Evolutionary conservation across 2,888 invertebrate species (phyloP).

Genomic region (Sphaerophoria taeniata): DNA sequence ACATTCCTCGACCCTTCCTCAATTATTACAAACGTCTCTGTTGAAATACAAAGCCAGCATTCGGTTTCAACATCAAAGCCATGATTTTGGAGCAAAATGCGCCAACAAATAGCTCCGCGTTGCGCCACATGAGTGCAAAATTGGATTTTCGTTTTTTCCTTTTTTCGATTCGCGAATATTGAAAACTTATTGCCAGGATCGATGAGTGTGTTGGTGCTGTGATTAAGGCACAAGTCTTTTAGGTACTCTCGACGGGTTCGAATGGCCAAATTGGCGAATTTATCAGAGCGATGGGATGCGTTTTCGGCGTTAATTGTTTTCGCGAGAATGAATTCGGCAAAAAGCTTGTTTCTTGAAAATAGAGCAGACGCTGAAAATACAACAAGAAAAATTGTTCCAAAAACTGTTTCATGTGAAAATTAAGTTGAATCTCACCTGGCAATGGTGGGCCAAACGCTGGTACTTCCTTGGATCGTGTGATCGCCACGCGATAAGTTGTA

Average conservation of each 20-base stretch:
- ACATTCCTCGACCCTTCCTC: slow-evolving; percentile 92
- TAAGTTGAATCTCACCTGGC: slow-evolving; percentile 81
- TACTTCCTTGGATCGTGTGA: slow-evolving; percentile 94
- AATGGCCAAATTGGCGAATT: slow-evolving; percentile 98
- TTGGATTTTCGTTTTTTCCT: slow-evolving; percentile 89
- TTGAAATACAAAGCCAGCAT: slow-evolving; percentile 93
- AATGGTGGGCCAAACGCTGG: slow-evolving; percentile 98
- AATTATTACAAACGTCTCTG: slow-evolving; percentile 93
- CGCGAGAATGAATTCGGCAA: slow-evolving; percentile 96
- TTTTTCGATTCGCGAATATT: slow-evolving; percentile 89
- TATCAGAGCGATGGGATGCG: slow-evolving; percentile 97
- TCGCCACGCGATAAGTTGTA: slow-evolving; percentile 92
- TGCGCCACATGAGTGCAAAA: slow-evolving; percentile 89
- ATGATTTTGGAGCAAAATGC: slow-evolving; percentile 89
- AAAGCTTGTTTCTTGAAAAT: slow-evolving; percentile 95
- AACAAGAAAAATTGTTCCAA: background rate
- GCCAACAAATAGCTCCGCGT: slow-evolving; percentile 92
- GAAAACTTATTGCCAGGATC: slow-evolving; percentile 94
- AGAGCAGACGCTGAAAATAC: slow-evolving; percentile 87
- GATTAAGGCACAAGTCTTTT: slow-evolving; percentile 95
- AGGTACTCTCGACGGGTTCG: slow-evolving; percentile 97
- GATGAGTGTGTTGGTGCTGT: slow-evolving; percentile 90
- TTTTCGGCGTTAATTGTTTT: slow-evolving; percentile 99
- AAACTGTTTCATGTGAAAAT: no score
- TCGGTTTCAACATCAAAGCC: slow-evolving; percentile 87